Base-by-base conservation (phyloP, 2,888 invertebrate genomes). In the Byasa hedistus region DNA sequence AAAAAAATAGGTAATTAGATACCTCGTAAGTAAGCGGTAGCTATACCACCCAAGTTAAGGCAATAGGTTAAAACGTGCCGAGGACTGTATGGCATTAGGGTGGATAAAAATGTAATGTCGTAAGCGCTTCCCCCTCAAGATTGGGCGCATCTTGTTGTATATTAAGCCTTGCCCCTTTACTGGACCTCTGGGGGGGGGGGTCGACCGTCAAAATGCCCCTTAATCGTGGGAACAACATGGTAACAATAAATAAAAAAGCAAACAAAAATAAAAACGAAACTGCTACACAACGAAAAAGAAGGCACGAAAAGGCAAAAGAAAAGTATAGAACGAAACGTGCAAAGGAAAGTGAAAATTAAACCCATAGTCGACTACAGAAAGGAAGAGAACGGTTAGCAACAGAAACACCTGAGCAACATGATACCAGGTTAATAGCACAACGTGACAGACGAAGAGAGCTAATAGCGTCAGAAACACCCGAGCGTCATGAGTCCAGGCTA, bases 261-360 rank as follows among this genome's bases (percentile, higher is more conserved):
- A 57, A 57, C 51, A 17, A 57, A 57, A 57, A 57, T 57, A 57
- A 57, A 57, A 57, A 57, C 57, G 21, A 57, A 64, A 64, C 57
- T 64, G 64, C 64, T 64, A 65, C 66, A 61, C 66, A 66, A 66
- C 66, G 66, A 66, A 66, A 66, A 66, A 66, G 62, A 66, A 62
- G 66, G 57, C 66, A 62, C 66, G 62, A 66, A 66, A 66, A 66
- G 61, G 66, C 61, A 66, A 66, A 66, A 62, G 62, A n/a, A 66
- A 66, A 66, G 66, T 66, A 66, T 66, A 62, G 66, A 65, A 65
- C 61, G 61, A 61, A 61, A 61, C 61, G 54, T 64, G 58, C 64
- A 54, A n/a, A n/a, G n/a, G n/a, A n/a, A n/a, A n/a, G n/a, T n/a
- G n/a, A n/a, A n/a, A n/a, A n/a, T n/a, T n/a, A 57, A 57, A 57